Base-by-base conservation (phyloP, 2,888 invertebrate species). In the Cinara cedri region DNA sequence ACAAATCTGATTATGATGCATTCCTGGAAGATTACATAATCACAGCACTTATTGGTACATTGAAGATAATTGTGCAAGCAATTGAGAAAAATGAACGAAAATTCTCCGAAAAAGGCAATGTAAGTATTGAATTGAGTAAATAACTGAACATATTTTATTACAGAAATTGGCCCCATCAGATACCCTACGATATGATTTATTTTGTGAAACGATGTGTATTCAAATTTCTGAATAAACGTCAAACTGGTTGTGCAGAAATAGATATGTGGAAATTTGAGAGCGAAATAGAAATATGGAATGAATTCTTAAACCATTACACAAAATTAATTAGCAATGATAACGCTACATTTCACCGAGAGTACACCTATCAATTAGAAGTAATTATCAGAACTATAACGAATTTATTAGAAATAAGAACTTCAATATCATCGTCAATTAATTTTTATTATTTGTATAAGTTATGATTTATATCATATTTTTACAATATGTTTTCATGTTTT, bases 1-100 rank as follows among this genome's bases (percentile, higher is more conserved):
- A 91, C 84, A 90, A 91, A 0, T 95, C 95, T 82, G 95, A 95
- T 85, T 89, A 93, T 84, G 90, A 90, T 83, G 92, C 93, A 81
- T 95, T 95, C 84, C 88, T 94, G 81, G 94, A 96, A 82, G 96
- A 97, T 86, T 97, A 93, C 85, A 91, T 95, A 84, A 87, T 94
- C 83, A 96, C 96, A 0, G 93, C 96, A 1, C 96, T 96, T 85
- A 90, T 95, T 83, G 91, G 93, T 82, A 87, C 95, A 66, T 87
- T 97, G 57, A 93, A 94, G 85, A 93, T 93, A 90, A 87, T 96
- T 72, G 88, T 91, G 0, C 88, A 88, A 72, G 89, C 88, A 62
- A 87, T 89, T 72, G 88, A 88, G 81, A 85, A 84, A 0, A 87
- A 88, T 71, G 90, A 89, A 24, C 88, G 89, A 80, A 86, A 85